Evolutionary conservation across 2,797 vertebrate species (phyloP), one percentile per base, ranked within the genome.

Genomic region (Furcifer pardalis): DNA sequence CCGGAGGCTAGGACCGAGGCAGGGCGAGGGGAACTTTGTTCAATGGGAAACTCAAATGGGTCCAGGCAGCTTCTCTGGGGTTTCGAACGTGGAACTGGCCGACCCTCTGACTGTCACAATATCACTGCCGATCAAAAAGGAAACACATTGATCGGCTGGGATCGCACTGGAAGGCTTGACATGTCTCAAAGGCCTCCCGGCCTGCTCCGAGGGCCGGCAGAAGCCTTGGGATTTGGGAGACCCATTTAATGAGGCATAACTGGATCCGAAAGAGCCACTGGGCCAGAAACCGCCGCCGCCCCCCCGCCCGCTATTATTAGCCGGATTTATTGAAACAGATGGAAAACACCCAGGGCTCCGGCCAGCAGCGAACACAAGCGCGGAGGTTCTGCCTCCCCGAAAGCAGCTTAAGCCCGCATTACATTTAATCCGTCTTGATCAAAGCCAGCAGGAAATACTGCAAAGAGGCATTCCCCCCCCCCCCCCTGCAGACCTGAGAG

Each of bases 301-400:
- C 19, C 23, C 56, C 62, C 78, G 77, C n/a, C n/a, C n/a, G n/a
- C 30, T 2, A 12, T 63, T 73, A 91, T 79, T 86, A 91, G 93
- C 66, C 86, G 85, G 93, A 93, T 94, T 92, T 92, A 88, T 85
- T 0, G 0, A 74, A 94, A 88, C 90, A 93, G 92, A 93, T 92
- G 92, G 94, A 56, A 66, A 15, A 56, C 27, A 13, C 21, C 37
- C 9, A 7, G 66, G n/a, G n/a, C 83, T 66, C 82, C 2, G 80
- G 78, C 82, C 80, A 40, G 69, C 85, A 75, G 86, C 85, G 84
- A 82, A 87, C 35, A 86, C 90, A 87, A 87, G 73, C 77, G 82
- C 5, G 77, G 89, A 84, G 89, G 82, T 90, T 83, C 83, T 59
- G 89, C 88, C 94, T 92, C 92, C 17, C 2, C 89, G 91, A 94